Evolutionary conservation across 2,113 vertebrate species (phyloP).

Genomic region (Progne subis): DNA sequence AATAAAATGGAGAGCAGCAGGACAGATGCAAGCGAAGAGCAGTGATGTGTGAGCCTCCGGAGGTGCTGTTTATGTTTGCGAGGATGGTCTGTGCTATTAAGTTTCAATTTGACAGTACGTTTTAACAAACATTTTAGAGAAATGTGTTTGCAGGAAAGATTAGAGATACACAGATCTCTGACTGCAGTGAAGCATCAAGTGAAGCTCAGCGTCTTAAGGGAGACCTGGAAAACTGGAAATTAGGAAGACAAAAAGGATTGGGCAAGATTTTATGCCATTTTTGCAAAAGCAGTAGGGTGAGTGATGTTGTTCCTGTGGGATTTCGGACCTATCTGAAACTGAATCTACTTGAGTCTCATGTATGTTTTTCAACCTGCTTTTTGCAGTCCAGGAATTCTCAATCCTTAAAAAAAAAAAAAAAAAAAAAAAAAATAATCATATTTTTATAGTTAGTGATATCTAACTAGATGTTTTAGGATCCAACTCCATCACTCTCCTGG

Average conservation of each 20-base stretch:
- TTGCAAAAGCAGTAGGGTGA: background rate
- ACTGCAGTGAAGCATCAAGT: background rate
- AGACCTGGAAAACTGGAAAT: background rate
- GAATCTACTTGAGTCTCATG: background rate
- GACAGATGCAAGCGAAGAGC: constrained; percentile 2
- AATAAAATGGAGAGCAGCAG: constrained; percentile 49
- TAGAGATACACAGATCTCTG: background rate
- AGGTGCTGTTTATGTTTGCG: background rate
- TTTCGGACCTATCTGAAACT: background rate
- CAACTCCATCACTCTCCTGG: background rate
- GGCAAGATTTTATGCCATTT: background rate
- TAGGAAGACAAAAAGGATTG: background rate
- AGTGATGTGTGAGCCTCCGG: constrained; percentile 54
- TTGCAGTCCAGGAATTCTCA: background rate
- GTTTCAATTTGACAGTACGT: background rate
- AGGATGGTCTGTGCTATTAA: background rate
- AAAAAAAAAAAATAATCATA: too few species aligned
- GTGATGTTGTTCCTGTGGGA: background rate
- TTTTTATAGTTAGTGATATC: background rate
- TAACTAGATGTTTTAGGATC: background rate
- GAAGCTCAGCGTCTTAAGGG: background rate
- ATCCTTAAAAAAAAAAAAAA: background rate
- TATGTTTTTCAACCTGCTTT: background rate
- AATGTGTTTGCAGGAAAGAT: background rate
- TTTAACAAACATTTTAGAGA: constrained; percentile 10